phyloP scores from a whole-genome alignment of 2,888 invertebrate genomes.

The Synanthedon myopaeformis region DNA sequence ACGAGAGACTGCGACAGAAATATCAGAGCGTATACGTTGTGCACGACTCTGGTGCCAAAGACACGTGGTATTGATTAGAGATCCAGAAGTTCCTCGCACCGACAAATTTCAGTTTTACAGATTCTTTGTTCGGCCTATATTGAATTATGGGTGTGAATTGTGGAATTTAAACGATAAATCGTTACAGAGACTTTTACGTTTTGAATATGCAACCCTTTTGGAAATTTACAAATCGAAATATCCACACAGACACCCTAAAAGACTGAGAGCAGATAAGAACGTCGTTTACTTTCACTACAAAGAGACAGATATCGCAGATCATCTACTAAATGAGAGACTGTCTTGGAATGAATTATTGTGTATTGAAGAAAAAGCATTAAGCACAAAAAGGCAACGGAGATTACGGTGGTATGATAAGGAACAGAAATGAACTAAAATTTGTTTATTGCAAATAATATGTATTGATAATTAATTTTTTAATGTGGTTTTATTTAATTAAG shows the following conservation, averaged over 20 bases:
- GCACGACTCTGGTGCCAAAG: conserved; percentile 32
- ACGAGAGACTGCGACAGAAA: conserved; percentile 20
- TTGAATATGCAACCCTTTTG: conserved; percentile 25
- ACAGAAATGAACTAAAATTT: background rate
- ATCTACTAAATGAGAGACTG: conserved; percentile 27
- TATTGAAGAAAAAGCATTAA: conserved; percentile 20
- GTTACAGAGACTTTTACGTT: conserved; percentile 21
- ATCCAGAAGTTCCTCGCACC: conserved; percentile 19
- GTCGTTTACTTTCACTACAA: conserved; percentile 21
- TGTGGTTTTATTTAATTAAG: background rate
- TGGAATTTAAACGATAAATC: conserved; percentile 23
- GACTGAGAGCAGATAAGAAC: conserved; percentile 17
- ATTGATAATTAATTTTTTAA: background rate
- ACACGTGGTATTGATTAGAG: conserved; percentile 19
- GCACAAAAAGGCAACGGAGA: conserved; percentile 3
- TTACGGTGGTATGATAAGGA: conserved; percentile 16
- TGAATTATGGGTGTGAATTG: conserved; percentile 42
- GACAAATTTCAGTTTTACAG: conserved; percentile 33
- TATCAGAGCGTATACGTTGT: conserved; percentile 27
- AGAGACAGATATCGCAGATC: conserved; percentile 18
- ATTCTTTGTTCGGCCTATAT: conserved; percentile 34
- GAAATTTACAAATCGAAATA: conserved; percentile 37
- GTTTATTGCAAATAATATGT: background rate
- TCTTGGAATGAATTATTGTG: conserved; percentile 23
- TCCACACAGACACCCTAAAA: conserved; percentile 22